Conservation (phyloP, 2,888 invertebrate species). For the Eupithecia abbreviata region DNA sequence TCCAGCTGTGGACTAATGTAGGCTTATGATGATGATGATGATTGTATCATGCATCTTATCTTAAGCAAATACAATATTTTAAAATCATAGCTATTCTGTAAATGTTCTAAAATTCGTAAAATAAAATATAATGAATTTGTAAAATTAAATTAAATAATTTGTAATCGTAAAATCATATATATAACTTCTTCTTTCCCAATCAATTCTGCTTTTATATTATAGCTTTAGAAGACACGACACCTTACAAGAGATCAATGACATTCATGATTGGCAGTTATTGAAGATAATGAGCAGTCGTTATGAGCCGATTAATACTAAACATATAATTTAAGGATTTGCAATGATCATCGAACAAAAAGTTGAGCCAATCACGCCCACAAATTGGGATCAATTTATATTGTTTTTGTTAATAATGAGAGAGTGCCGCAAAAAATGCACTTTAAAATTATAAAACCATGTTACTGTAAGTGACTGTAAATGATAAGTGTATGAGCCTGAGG, state of each 20-base stretch:
- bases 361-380: conserved; percentile 38
- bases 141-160: too few species aligned
- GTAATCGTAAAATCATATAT: background rate
- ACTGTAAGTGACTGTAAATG: conserved; percentile 12
- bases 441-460: conserved; percentile 14
- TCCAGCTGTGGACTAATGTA: too few species aligned
- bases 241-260: conserved; percentile 57
- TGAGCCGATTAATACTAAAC: conserved; percentile 59
- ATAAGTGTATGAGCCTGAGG: background rate
- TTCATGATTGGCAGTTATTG: conserved; percentile 58
- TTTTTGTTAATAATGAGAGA: conserved; percentile 19
- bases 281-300: conserved; percentile 56
- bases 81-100: too few species aligned
- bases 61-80: too few species aligned
- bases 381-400: conserved; percentile 31
- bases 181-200: too few species aligned
- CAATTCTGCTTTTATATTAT: background rate
- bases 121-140: background rate
- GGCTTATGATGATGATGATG: too few species aligned
- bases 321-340: conserved; percentile 47
- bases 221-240: background rate
- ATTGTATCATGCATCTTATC: too few species aligned
- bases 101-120: too few species aligned
- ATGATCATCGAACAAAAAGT: conserved; percentile 38
- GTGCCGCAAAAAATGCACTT: conserved; percentile 35